These are phyloP conservation scores for Cataglyphis altisquamis DNA, from an alignment of 2,888 invertebrate species.

Conservation along the genomic window DNA sequence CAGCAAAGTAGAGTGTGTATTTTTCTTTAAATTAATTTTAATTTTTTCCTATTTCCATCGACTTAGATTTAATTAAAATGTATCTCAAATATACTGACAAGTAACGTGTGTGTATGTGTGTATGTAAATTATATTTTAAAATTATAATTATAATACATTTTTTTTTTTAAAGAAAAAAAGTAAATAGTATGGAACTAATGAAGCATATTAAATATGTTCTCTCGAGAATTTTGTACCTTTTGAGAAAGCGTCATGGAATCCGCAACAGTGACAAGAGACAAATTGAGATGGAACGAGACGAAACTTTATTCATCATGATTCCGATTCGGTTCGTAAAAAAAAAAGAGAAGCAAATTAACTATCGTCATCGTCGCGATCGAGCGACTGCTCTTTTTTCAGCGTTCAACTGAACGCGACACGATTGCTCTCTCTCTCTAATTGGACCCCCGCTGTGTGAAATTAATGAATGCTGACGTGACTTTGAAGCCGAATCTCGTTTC, in stretches of 20 bases:
- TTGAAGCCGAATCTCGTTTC: slow-evolving; percentile 45
- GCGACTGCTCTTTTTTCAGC: background rate
- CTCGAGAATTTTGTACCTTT: background rate
- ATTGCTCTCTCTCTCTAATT: slow-evolving; percentile 55
- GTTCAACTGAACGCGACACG: slow-evolving; percentile 3
- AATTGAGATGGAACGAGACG: background rate
- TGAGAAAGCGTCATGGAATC: background rate
- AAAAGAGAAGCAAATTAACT: background rate
- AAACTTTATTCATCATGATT: slow-evolving; percentile 37
- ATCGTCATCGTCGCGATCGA: background rate
- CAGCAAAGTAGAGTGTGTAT: background rate
- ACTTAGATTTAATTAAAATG: background rate
- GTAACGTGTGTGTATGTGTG: background rate
- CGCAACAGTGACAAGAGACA: background rate
- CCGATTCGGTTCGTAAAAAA: slow-evolving; percentile 10
- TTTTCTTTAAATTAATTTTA: background rate
- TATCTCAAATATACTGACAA: background rate
- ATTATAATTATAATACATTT: background rate
- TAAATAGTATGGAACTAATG: too few relatives aligned
- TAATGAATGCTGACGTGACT: slow-evolving; percentile 62
- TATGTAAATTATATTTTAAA: background rate
- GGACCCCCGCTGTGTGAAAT: slow-evolving; percentile 53
- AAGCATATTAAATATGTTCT: background rate
- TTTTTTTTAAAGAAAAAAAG: background rate
- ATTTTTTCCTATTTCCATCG: background rate